Evolutionary conservation across 1,140 invertebrate species (phyloP).

Genomic region (Ceratosolen solmsi): DNA sequence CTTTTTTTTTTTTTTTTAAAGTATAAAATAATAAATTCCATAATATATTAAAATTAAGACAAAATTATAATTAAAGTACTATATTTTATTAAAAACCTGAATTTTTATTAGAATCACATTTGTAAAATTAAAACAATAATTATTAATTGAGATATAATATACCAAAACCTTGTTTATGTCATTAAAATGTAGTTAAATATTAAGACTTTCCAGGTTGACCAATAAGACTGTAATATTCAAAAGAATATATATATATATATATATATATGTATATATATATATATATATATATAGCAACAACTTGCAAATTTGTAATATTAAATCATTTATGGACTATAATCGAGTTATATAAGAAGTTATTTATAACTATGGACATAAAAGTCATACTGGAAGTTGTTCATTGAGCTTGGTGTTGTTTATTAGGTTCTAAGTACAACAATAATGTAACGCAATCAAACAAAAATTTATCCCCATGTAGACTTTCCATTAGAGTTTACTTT

Average conservation of each 20-base stretch:
- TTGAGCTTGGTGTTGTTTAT: background rate
- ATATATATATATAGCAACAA: background rate
- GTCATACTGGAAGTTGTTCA: background rate
- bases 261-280: too few species aligned
- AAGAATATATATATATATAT: too few species aligned
- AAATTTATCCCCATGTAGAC: too few species aligned
- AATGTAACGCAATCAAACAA: background rate
- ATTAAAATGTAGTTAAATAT: background rate
- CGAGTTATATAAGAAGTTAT: background rate
- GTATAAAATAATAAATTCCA: background rate
- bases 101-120: background rate
- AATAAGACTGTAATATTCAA: too few species aligned
- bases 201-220: too few species aligned
- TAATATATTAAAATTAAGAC: background rate
- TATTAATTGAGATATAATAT: background rate
- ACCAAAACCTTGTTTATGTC: background rate
- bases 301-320: background rate
- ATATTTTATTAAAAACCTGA: background rate
- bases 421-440: background rate
- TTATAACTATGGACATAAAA: background rate
- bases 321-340: background rate
- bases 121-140: background rate
- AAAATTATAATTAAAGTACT: background rate
- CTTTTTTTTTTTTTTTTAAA: background rate
- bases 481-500: too few species aligned